A percentile compares a stretch with the other conserved stretches of the same genome.
phyloP scores from a whole-genome alignment of 2,888 invertebrate species.

The Tortrix viridana region DNA sequence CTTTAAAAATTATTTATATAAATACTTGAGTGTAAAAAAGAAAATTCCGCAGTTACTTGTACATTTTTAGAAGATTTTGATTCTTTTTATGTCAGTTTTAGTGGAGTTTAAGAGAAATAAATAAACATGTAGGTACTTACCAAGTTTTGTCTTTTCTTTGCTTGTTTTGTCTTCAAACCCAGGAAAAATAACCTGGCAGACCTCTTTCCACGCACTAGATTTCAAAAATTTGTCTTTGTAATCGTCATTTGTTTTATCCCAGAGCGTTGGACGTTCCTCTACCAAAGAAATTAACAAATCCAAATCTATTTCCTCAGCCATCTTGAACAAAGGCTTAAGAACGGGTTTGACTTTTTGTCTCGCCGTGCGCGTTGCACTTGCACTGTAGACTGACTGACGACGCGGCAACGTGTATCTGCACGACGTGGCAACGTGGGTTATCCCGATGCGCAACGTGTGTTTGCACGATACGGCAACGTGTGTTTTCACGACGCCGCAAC shows the following conservation, averaged over 20 bases:
- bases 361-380: no score
- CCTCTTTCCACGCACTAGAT: conserved; percentile 6
- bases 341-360: no score
- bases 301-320: not conserved
- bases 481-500: not conserved
- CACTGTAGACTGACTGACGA: not conserved
- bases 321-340: not conserved
- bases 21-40: no score
- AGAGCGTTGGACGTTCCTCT: conserved; percentile 10
- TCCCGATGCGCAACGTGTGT: not conserved
- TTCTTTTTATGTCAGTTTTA: not conserved
- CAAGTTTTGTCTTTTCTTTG: conserved; percentile 6
- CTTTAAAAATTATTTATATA: not conserved
- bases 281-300: conserved; percentile 8
- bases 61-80: not conserved
- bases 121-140: conserved; percentile 3
- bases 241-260: conserved; percentile 11
- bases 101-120: conserved; percentile 5
- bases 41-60: not conserved
- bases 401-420: not conserved
- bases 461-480: not conserved
- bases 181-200: conserved; percentile 12
- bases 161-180: not conserved
- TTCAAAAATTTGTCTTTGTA: conserved; percentile 10
- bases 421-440: not conserved